Evolutionary conservation across 2,888 invertebrate species (phyloP).

Genomic region (Pemphredon lugubris): DNA sequence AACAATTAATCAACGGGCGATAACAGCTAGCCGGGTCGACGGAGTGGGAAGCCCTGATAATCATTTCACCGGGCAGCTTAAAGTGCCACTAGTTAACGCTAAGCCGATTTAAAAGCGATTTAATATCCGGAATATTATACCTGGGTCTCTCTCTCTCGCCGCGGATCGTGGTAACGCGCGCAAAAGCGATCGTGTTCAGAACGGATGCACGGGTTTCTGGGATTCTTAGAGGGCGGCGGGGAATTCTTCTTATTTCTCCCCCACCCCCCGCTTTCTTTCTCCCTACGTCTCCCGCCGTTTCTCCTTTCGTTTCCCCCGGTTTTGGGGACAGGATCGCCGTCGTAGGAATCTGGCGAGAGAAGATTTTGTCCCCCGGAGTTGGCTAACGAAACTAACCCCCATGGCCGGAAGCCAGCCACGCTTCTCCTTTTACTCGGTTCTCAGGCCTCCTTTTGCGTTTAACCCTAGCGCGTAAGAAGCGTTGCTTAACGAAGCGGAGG

Average conservation of each 20-base stretch:
- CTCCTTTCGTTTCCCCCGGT: background rate
- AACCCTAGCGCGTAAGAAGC: background rate
- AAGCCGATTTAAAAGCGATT: constrained; percentile 82
- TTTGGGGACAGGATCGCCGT: background rate
- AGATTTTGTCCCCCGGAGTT: constrained; percentile 7
- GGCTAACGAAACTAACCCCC: constrained; percentile 16
- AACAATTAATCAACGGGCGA: constrained; percentile 81
- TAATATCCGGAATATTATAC: constrained; percentile 80
- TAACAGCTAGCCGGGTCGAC: constrained; percentile 77
- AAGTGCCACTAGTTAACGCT: constrained; percentile 81
- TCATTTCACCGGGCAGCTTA: constrained; percentile 81
- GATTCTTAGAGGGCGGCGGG: constrained; percentile 1
- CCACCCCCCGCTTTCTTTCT: too few relatives aligned
- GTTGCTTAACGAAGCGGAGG: too few relatives aligned
- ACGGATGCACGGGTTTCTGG: constrained; percentile 10
- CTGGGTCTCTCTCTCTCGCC: constrained; percentile 57
- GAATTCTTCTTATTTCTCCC: background rate
- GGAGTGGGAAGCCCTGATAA: constrained; percentile 80
- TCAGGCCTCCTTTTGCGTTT: background rate
- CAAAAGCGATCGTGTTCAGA: constrained; percentile 36
- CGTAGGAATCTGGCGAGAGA: constrained; percentile 7
- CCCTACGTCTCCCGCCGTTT: too few relatives aligned
- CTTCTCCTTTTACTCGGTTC: constrained; percentile 14
- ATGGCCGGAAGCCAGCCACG: constrained; percentile 44
- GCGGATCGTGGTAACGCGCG: constrained; percentile 5